Evolutionary conservation across 2,797 vertebrate genomes (phyloP), one percentile per base, ranked within the genome.

Genomic region (Staurois parvus): DNA sequence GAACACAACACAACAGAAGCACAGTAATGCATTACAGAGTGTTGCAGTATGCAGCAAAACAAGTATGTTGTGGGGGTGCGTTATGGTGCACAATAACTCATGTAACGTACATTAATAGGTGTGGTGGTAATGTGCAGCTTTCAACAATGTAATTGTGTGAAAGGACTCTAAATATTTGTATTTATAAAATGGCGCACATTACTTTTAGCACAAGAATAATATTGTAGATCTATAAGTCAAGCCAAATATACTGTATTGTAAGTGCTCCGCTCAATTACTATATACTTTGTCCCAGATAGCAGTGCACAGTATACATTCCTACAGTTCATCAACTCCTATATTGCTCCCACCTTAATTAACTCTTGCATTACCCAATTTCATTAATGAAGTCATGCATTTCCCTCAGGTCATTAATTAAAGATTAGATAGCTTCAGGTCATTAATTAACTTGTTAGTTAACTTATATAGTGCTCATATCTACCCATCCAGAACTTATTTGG

Each of bases 341-440:
- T 59, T 59, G 52, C 52, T 59, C 52, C 21, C 52, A 59, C 52
- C 21, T 59, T 59, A 59, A 59, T 59, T 59, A 59, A 59, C 52
- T 59, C 52, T 59, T 59, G 52, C 52, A 59, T 59, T 59, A 19
- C 21, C 19, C 52, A 1, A 59, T 59, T 59, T 59, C 52, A 59
- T 59, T 59, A 59, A 59, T 59, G 52, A 59, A 59, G 52, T 59
- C 52, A 59, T 59, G 52, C 52, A 59, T 59, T 59, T 59, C 52
- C 52, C 52, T n/a, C 21, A 24, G 52, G 52, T 59, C 52, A 59
- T 59, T 59, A 59, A 59, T 59, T 59, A 59, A 59, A 59, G 52
- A 21, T 59, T 59, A 59, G 52, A 59, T 59, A 59, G 52, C 52
- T 19, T 59, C 52, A 59, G 52, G 2, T 59, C 52, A 59, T 59